These are phyloP conservation scores for Standfussiana lucernea DNA, from an alignment of 2,888 invertebrate species.

Conservation along the genomic window DNA sequence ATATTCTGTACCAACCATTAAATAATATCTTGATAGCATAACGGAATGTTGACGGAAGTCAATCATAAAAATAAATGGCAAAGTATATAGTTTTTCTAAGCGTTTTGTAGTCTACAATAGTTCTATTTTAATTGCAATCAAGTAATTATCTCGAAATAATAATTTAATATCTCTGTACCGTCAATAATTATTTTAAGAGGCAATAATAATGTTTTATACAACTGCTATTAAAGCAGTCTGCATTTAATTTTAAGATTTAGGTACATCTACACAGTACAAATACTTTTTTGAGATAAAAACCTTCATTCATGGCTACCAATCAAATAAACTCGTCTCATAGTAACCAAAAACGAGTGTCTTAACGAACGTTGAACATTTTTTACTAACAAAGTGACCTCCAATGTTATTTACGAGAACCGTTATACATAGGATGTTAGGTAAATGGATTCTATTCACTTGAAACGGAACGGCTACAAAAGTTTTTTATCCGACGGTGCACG, in stretches of 20 bases:
- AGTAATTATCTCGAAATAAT: slow-evolving; percentile 15
- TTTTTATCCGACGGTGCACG: slow-evolving; percentile 21
- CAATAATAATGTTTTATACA: neutral
- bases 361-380: slow-evolving; percentile 28
- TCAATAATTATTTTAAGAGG: neutral
- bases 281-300: too few species aligned
- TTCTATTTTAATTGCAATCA: slow-evolving; percentile 32
- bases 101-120: neutral
- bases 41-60: slow-evolving; percentile 18
- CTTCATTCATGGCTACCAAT: neutral
- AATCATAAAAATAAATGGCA: slow-evolving; percentile 35
- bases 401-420: slow-evolving; percentile 60
- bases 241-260: neutral
- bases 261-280: neutral
- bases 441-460: slow-evolving; percentile 57
- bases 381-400: slow-evolving; percentile 50
- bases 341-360: neutral
- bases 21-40: slow-evolving; percentile 18
- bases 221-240: neutral
- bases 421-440: slow-evolving; percentile 64
- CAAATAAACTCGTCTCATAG: neutral
- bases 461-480: slow-evolving; percentile 45
- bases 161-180: neutral
- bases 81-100: slow-evolving; percentile 1
- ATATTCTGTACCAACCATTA: slow-evolving; percentile 11